These are phyloP conservation scores for Gallinago nigripennis DNA, from an alignment of 2,797 vertebrate genomes.

Conservation along the genomic window DNA sequence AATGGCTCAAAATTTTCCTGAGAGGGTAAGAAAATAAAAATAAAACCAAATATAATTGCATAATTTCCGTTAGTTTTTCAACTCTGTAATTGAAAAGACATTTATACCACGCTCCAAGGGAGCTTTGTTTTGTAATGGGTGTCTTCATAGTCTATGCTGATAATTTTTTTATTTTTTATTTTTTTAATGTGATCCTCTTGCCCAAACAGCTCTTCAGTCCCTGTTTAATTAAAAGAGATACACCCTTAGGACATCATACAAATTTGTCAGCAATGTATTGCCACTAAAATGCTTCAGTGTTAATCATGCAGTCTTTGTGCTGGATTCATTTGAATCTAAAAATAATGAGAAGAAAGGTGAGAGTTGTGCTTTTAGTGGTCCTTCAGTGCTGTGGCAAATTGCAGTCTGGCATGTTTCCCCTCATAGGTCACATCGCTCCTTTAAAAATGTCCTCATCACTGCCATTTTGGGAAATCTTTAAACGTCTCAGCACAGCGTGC, in stretches of 20 bases:
- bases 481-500: not conserved
- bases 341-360: slow-evolving; percentile 11
- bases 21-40: not conserved
- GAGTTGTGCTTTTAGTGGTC: not conserved
- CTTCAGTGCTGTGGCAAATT: not conserved
- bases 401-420: not conserved
- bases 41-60: not conserved
- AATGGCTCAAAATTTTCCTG: not conserved
- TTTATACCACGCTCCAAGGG: not conserved
- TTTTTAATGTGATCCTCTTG: not conserved
- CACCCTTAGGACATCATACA: not conserved
- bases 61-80: slow-evolving; percentile 5
- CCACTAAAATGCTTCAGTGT: not conserved
- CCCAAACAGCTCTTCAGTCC: not conserved
- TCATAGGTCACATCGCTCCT: not conserved
- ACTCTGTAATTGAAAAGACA: not conserved
- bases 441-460: slow-evolving; percentile 18
- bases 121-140: not conserved
- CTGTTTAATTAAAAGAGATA: slow-evolving; percentile 33
- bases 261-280: not conserved
- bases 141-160: not conserved
- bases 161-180: not conserved
- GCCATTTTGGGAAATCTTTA: slow-evolving; percentile 36
- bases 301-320: not conserved
- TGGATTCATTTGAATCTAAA: not conserved